phyloP scores from a whole-genome alignment of 1,140 invertebrate genomes.

The Phocides pigmalion region DNA sequence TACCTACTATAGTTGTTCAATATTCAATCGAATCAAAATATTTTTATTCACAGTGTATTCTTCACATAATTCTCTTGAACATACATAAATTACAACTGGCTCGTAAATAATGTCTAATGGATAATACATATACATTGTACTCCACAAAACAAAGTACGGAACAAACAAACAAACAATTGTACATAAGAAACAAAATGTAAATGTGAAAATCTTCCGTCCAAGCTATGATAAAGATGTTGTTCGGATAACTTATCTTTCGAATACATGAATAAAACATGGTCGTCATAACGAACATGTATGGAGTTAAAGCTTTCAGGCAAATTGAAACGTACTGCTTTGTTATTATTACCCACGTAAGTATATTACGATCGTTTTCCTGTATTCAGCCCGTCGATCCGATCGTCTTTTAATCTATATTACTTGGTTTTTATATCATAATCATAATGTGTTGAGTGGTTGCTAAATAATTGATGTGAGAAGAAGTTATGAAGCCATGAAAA shows the following conservation, averaged over 20 bases:
- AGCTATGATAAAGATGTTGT: conserved; percentile 55
- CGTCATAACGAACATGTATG: conserved; percentile 47
- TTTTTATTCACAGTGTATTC: no score
- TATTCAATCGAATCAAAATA: no score
- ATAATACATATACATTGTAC: no score
- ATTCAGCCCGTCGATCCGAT: conserved; percentile 5
- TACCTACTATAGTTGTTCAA: no score
- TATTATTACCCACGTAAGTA: conserved; percentile 39
- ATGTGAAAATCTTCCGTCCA: conserved; percentile 28
- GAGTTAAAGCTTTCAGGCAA: conserved; percentile 61
- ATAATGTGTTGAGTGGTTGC: conserved; percentile 7
- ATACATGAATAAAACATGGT: conserved; percentile 66
- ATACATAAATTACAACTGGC: no score
- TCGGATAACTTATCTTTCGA: conserved; percentile 53
- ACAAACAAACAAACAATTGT: conserved; percentile 13
- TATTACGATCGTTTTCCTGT: conserved; percentile 8
- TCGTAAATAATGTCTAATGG: no score
- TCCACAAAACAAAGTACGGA: no score
- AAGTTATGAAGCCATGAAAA: no score
- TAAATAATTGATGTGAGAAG: not conserved
- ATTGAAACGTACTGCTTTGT: conserved; percentile 54
- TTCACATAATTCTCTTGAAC: no score
- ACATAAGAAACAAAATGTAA: conserved; percentile 27
- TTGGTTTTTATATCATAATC: not conserved
- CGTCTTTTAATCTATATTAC: conserved; percentile 8